These are phyloP conservation scores for Drosophila trichaetosa DNA, from an alignment of 2,888 invertebrate species.

Conservation along the genomic window DNA sequence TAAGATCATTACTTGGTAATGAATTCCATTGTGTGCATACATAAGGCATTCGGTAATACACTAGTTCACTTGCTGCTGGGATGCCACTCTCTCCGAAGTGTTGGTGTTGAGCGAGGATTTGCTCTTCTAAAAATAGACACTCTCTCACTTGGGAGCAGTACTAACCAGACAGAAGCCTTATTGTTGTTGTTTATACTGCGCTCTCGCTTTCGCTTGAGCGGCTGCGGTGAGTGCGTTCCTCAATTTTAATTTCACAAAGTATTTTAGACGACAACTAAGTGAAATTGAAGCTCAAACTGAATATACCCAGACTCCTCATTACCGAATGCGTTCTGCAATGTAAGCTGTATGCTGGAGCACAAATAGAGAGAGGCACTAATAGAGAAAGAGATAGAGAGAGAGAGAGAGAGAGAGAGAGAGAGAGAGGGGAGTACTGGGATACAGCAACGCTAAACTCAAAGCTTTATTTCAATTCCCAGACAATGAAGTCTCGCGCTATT, in stretches of 20 bases:
- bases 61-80: background rate
- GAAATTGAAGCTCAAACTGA: background rate
- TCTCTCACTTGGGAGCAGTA: background rate
- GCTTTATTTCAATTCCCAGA: conserved; percentile 32
- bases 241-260: background rate
- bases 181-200: conserved; percentile 4
- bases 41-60: background rate
- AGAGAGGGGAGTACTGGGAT: background rate
- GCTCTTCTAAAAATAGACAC: background rate
- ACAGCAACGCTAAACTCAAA: conserved; percentile 26
- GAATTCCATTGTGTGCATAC: background rate
- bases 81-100: background rate
- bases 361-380: background rate
- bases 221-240: background rate
- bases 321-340: background rate
- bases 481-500: conserved; percentile 37
- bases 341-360: background rate
- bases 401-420: background rate
- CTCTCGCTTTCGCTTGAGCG: background rate
- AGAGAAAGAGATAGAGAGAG: background rate
- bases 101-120: background rate
- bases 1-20: background rate
- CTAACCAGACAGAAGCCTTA: background rate
- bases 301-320: background rate
- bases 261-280: background rate